Base-by-base conservation (phyloP, 2,797 vertebrate genomes). In the Malacoraja senta region DNA sequence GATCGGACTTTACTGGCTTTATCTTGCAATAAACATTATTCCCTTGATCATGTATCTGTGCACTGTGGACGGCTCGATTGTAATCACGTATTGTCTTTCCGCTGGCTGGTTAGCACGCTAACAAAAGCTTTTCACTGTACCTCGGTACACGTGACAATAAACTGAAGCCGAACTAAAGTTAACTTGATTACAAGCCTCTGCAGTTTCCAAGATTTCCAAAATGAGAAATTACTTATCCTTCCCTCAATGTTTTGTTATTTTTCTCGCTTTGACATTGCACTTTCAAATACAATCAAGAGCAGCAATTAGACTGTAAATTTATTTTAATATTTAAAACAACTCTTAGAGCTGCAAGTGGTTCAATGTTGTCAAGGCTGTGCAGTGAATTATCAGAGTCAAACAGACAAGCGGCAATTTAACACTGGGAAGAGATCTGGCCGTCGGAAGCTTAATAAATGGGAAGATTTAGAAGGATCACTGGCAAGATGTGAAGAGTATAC, bases 391-490 rank as follows among this genome's bases (percentile, higher is more conserved):
- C 63, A 68, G 68, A 68, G n/a, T 88, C 63, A 88, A 88, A 32
- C 68, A 19, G 61, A 35, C 65, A 68, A 68, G 84, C 35, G n/a
- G 35, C 84, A 65, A 68, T 88, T 88, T 68, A 21, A 88, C n/a
- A 65, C 63, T 19, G 61, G 21, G 61, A 65, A 15, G 3, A 88
- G 61, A 88, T 88, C 61, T 35, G 35, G n/a, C 61, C 63, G 8
- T 2, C 65, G 84, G 4, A 32, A 35, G 63, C 65, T 88, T 88
- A 88, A 88, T 65, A 88, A 68, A 68, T 68, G 32, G 63, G 7
- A 88, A 68, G n/a, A 21, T 65, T 88, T 88, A 21, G 83, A 86
- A 86, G 12, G 84, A 65, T n/a, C 83, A 86, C 83, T 86, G 29
- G 29, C 29, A 35, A 80, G 63, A 86, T n/a, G 58, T n/a, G 13